Conservation (phyloP, 2,888 invertebrate genomes). For the Tyria jacobaeae region DNA sequence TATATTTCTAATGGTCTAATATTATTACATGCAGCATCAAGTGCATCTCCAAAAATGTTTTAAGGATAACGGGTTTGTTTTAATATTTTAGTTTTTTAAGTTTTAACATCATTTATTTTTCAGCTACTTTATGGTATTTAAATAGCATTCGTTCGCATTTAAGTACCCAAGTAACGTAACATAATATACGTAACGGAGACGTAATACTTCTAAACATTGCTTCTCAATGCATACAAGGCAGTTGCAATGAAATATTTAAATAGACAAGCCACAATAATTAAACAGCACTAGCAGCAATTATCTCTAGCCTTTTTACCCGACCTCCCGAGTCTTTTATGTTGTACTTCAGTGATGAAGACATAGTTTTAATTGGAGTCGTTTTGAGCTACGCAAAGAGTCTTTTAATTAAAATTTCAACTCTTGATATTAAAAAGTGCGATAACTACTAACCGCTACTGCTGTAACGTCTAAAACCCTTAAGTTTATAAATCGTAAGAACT, state of each 20-base stretch:
- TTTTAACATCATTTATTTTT: too few species aligned
- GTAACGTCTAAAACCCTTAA: slow-evolving; percentile 51
- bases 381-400: slow-evolving; percentile 74
- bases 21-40: neutral
- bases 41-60: too few species aligned
- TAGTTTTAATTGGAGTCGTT: slow-evolving; percentile 84
- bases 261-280: slow-evolving; percentile 70
- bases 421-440: slow-evolving; percentile 71
- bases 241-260: slow-evolving; percentile 58
- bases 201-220: slow-evolving; percentile 15
- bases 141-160: too few species aligned
- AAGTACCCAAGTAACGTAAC: too few species aligned
- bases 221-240: slow-evolving; percentile 9
- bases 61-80: too few species aligned
- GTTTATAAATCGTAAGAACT: neutral
- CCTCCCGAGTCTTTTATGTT: slow-evolving; percentile 74
- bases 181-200: too few species aligned
- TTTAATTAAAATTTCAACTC: slow-evolving; percentile 81
- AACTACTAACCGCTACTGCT: slow-evolving; percentile 58
- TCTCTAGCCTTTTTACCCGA: slow-evolving; percentile 67
- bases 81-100: too few species aligned
- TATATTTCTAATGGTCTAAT: too few species aligned
- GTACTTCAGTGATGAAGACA: slow-evolving; percentile 71
- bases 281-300: slow-evolving; percentile 70
- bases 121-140: too few species aligned